Conservation (phyloP, 2,888 invertebrate species). For the Lysandra coridon region DNA sequence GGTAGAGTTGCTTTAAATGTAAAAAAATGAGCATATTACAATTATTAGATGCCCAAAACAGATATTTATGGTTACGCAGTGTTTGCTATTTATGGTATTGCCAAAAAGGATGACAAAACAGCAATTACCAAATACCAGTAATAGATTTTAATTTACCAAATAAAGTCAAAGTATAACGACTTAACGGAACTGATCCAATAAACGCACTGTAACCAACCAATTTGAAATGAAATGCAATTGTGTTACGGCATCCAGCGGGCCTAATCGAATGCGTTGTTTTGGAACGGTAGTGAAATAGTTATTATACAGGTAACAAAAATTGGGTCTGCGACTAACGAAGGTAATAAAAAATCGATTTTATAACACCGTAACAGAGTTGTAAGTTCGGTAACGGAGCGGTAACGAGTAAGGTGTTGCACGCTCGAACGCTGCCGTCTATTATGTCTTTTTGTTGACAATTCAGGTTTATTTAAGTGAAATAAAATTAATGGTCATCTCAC, state of each 20-base stretch:
- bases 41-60: background rate
- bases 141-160: background rate
- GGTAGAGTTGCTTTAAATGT: too few species aligned
- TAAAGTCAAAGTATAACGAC: slow-evolving; percentile 37
- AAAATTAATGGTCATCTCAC: slow-evolving; percentile 76
- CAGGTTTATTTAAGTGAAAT: slow-evolving; percentile 79
- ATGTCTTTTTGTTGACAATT: slow-evolving; percentile 76
- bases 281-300: slow-evolving; percentile 67
- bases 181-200: slow-evolving; percentile 41
- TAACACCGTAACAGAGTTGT: slow-evolving; percentile 50
- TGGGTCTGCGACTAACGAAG: slow-evolving; percentile 38
- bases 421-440: slow-evolving; percentile 56
- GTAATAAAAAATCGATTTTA: slow-evolving; percentile 48
- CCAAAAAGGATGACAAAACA: background rate
- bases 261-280: slow-evolving; percentile 62
- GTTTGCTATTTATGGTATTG: background rate
- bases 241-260: slow-evolving; percentile 61
- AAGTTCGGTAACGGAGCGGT: slow-evolving; percentile 42
- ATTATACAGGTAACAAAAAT: slow-evolving; percentile 55
- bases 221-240: slow-evolving; percentile 44
- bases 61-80: background rate
- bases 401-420: slow-evolving; percentile 50
- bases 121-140: background rate
- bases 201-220: slow-evolving; percentile 44
- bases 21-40: too few species aligned